phyloP scores from a whole-genome alignment of 2,888 invertebrate species.

The Clivina fossor region DNA sequence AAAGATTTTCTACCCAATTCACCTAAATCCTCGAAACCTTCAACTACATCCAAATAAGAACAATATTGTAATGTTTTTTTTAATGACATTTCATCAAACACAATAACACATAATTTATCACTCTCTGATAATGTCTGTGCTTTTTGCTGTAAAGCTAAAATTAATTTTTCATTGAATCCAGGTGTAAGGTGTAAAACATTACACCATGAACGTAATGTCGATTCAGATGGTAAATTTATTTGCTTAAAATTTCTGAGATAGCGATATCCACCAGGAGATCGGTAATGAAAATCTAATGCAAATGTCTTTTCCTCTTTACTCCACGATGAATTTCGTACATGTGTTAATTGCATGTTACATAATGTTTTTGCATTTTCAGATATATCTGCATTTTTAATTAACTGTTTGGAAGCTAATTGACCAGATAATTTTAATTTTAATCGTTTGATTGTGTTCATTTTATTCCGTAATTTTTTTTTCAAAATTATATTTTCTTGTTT shows the following conservation, averaged over 20 bases:
- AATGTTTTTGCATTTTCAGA: background rate
- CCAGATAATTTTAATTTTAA: conserved; percentile 5
- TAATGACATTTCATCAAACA: conserved; percentile 15
- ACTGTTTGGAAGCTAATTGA: background rate
- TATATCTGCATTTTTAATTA: conserved; percentile 2
- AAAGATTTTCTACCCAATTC: conserved; percentile 3
- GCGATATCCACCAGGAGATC: conserved; percentile 4
- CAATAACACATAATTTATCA: conserved; percentile 6
- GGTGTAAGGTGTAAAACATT: conserved; percentile 2
- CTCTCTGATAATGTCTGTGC: conserved; percentile 1
- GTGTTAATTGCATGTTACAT: conserved; percentile 8
- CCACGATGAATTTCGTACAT: conserved; percentile 1
- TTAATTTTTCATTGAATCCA: conserved; percentile 8
- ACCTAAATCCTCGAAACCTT: conserved; percentile 13
- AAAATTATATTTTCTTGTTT: background rate
- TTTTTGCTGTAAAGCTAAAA: background rate
- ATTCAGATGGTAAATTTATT: conserved; percentile 13
- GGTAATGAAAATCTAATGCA: conserved; percentile 5
- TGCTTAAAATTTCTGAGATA: conserved; percentile 10
- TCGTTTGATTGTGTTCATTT: conserved; percentile 2
- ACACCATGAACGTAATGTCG: conserved; percentile 1
- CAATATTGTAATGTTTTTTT: conserved; percentile 16
- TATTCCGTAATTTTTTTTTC: background rate
- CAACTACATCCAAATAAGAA: conserved; percentile 4
- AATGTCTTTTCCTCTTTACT: conserved; percentile 1